These are phyloP conservation scores for Pygmarrhopalites habei DNA, from an alignment of 1,140 invertebrate species.

Conservation along the genomic window DNA sequence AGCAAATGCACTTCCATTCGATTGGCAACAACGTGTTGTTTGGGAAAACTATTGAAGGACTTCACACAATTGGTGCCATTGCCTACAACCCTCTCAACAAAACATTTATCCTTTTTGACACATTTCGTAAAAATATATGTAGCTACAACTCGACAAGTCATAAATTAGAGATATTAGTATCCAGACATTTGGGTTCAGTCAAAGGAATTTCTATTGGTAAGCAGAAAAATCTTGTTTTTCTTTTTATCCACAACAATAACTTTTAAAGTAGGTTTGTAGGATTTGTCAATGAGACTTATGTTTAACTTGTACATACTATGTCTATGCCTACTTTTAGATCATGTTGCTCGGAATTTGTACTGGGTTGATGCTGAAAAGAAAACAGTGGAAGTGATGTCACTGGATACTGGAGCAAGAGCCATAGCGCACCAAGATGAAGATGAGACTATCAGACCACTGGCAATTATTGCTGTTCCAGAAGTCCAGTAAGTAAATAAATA, in stretches of 20 bases:
- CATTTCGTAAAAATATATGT: constrained; percentile 39
- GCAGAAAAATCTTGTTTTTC: constrained; percentile 26
- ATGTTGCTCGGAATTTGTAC: constrained; percentile 48
- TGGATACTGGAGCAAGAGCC: constrained; percentile 45
- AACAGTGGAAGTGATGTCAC: constrained; percentile 63
- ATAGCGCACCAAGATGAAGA: constrained; percentile 33
- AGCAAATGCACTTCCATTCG: constrained; percentile 44
- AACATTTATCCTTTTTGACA: constrained; percentile 40
- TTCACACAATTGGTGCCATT: constrained; percentile 20
- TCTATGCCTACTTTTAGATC: constrained; percentile 31
- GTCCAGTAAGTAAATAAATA: constrained; percentile 21
- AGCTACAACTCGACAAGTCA: constrained; percentile 30
- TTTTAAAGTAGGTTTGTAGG: too few species aligned
- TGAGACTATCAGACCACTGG: constrained; percentile 18
- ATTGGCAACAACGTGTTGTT: constrained; percentile 40
- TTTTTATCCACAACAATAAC: background rate
- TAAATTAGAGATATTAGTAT: constrained; percentile 43
- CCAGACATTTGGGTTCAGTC: constrained; percentile 49
- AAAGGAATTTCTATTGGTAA: constrained; percentile 57
- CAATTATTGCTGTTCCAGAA: constrained; percentile 33
- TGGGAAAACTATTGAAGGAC: background rate
- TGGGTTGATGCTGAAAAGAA: constrained; percentile 68
- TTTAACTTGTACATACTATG: background rate
- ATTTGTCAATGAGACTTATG: too few species aligned
- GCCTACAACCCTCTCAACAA: constrained; percentile 32